Conservation (phyloP, 2,888 invertebrate species). For the Cataglyphis albicans region DNA sequence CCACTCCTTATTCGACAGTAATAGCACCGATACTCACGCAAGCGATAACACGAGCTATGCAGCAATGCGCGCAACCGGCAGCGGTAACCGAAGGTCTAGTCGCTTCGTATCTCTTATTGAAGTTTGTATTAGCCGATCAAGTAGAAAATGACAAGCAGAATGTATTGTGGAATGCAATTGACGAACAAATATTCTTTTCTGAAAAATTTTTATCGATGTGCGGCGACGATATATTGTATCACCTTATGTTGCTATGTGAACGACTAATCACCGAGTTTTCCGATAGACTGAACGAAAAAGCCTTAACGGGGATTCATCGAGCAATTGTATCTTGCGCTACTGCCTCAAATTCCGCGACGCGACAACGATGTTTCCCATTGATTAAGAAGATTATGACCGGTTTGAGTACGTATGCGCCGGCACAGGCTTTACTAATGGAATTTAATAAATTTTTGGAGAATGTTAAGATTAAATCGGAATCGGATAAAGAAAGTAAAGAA, state of each 20-base stretch:
- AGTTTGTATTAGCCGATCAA: slow-evolving; percentile 87
- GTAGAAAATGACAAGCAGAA: slow-evolving; percentile 87
- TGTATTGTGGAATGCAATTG: slow-evolving; percentile 90
- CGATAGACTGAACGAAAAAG: slow-evolving; percentile 89
- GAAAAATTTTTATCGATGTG: slow-evolving; percentile 93
- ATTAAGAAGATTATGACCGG: slow-evolving; percentile 89
- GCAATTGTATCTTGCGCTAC: slow-evolving; percentile 91
- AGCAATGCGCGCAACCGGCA: slow-evolving; percentile 91
- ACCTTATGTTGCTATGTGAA: slow-evolving; percentile 92
- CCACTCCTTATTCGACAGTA: slow-evolving; percentile 73
- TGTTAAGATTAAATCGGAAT: slow-evolving; percentile 88
- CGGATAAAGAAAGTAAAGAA: slow-evolving; percentile 83
- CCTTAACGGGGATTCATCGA: slow-evolving; percentile 89
- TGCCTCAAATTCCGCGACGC: slow-evolving; percentile 88
- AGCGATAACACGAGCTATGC: slow-evolving; percentile 91
- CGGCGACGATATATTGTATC: slow-evolving; percentile 90
- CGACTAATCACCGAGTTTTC: slow-evolving; percentile 90
- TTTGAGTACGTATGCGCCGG: slow-evolving; percentile 88
- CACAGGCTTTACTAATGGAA: slow-evolving; percentile 89
- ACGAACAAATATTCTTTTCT: slow-evolving; percentile 93
- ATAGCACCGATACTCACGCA: slow-evolving; percentile 90
- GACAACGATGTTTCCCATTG: slow-evolving; percentile 89
- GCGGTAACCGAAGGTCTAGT: slow-evolving; percentile 91
- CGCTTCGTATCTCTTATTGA: slow-evolving; percentile 90
- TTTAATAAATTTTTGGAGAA: slow-evolving; percentile 90